These are phyloP conservation scores for Coluber constrictor DNA, from an alignment of 2,797 vertebrate genomes.

Conservation along the genomic window DNA sequence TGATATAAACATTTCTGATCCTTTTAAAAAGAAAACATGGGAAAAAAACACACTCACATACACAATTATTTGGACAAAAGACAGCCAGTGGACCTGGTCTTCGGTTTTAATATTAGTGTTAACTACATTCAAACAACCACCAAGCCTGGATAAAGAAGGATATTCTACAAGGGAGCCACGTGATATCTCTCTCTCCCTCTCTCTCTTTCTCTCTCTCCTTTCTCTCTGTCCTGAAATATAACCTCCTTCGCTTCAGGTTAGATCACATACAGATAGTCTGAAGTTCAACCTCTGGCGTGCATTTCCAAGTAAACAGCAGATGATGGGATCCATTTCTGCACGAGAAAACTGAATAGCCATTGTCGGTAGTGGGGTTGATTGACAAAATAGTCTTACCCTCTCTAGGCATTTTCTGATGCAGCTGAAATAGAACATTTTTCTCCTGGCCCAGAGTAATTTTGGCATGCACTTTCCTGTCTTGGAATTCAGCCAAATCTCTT, in stretches of 20 bases:
- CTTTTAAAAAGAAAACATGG: neutral
- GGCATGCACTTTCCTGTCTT: slow-evolving; percentile 8
- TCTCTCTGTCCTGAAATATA: neutral
- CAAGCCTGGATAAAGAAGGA: neutral
- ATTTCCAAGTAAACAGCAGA: neutral
- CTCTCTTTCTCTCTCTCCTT: too few species aligned
- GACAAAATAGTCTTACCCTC: neutral
- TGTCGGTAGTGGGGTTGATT: neutral
- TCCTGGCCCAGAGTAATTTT: neutral
- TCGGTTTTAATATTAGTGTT: neutral
- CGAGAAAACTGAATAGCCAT: neutral
- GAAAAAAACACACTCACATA: neutral
- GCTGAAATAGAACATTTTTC: neutral
- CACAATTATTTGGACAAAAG: neutral
- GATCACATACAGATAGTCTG: neutral
- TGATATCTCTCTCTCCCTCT: neutral
- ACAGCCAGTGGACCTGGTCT: neutral
- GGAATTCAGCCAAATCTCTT: slow-evolving; percentile 19
- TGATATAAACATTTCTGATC: neutral
- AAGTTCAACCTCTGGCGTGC: neutral
- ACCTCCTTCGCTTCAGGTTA: neutral
- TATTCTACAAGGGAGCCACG: neutral
- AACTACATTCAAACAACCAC: neutral
- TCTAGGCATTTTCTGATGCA: neutral
- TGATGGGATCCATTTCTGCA: neutral